These are phyloP conservation scores for Brevipalpus yothersi DNA, from an alignment of 1,140 invertebrate species.

Conservation along the genomic window DNA sequence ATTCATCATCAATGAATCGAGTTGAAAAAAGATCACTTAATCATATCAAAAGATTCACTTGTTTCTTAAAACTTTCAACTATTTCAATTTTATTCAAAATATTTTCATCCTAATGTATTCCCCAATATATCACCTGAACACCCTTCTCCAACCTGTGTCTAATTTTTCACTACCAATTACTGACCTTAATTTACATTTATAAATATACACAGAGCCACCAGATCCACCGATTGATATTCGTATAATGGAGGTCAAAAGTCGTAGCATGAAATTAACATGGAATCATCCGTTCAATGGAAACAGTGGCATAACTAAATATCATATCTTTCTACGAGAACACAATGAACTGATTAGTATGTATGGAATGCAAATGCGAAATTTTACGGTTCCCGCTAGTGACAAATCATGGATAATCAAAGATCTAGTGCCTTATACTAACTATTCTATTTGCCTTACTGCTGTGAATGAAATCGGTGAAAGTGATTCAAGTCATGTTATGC, in stretches of 20 bases:
- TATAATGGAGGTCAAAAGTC: constrained; percentile 15
- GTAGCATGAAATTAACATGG: constrained; percentile 18
- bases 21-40: too few species aligned
- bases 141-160: neutral
- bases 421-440: constrained; percentile 64
- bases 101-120: neutral
- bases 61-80: too few species aligned
- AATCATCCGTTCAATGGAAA: constrained; percentile 22
- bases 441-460: constrained; percentile 80
- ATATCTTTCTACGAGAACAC: constrained; percentile 2
- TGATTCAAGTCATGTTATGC: constrained; percentile 66
- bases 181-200: neutral
- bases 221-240: constrained; percentile 18
- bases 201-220: constrained; percentile 23
- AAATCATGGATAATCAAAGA: constrained; percentile 47
- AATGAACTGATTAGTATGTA: too few species aligned
- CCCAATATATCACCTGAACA: neutral
- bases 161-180: neutral
- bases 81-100: too few species aligned
- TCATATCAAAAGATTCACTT: too few species aligned
- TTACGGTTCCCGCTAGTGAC: constrained; percentile 37
- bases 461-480: constrained; percentile 88
- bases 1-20: too few species aligned
- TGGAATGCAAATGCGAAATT: constrained; percentile 2
- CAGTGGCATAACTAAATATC: constrained; percentile 16